Evolutionary conservation across 2,113 vertebrate species (phyloP).

Genomic region (Epinephelus fuscoguttatus): DNA sequence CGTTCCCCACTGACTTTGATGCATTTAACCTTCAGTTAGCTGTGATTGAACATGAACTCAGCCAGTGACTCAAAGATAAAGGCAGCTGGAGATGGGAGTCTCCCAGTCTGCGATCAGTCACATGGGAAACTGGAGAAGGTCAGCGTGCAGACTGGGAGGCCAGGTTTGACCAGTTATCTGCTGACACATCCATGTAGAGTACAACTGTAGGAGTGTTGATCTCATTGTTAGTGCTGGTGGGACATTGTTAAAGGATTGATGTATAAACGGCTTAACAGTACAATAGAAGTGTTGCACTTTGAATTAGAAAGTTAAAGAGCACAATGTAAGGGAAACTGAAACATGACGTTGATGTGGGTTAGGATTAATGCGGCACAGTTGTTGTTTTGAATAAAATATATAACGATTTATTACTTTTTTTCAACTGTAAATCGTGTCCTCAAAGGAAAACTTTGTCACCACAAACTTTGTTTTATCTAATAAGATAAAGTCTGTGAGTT

Average conservation of each 20-base stretch:
- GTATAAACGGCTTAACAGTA: not conserved
- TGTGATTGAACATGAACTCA: conserved; percentile 26
- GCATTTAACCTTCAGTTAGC: not conserved
- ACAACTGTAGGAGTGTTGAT: not conserved
- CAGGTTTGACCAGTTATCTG: conserved; percentile 54
- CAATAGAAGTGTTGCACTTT: not conserved
- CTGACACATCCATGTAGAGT: conserved; percentile 2
- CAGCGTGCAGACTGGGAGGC: conserved; percentile 47
- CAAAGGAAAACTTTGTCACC: too few species aligned
- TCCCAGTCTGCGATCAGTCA: conserved; percentile 59
- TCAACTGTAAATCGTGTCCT: too few species aligned
- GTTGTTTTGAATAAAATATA: not conserved
- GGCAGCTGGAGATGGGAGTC: conserved; percentile 62
- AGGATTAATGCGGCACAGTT: not conserved
- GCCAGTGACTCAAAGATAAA: conserved; percentile 56
- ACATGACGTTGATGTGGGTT: not conserved
- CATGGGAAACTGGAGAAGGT: conserved; percentile 79
- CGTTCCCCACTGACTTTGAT: not conserved
- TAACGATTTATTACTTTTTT: too few species aligned
- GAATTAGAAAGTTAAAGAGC: not conserved
- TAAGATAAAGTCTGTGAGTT: too few species aligned
- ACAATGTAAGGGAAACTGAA: not conserved
- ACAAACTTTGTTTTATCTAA: too few species aligned
- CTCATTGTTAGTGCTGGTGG: not conserved
- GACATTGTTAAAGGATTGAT: not conserved